Conservation (phyloP, 1,140 invertebrate genomes). For the Brachionus rotundiformis region DNA sequence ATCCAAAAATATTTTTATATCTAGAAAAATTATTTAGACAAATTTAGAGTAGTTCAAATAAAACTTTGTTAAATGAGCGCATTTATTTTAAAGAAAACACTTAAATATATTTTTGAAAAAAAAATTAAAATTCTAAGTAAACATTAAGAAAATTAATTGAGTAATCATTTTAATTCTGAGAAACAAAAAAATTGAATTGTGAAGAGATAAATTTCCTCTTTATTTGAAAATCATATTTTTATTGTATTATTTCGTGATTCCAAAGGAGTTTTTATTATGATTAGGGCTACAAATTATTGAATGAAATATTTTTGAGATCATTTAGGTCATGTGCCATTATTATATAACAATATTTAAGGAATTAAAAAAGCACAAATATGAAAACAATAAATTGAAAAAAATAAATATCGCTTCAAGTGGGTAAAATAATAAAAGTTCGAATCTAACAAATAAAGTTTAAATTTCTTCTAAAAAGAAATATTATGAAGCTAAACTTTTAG, state of each 20-base stretch:
- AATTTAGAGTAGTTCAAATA: too few relatives aligned
- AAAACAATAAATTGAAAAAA: background rate
- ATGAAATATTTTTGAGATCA: background rate
- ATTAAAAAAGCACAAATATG: background rate
- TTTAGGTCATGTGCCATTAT: background rate
- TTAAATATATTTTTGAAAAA: background rate
- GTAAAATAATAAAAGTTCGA: too few relatives aligned
- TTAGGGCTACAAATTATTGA: background rate
- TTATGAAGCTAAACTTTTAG: too few relatives aligned
- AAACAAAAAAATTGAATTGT: too few relatives aligned
- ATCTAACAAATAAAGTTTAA: too few relatives aligned
- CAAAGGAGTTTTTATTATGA: background rate
- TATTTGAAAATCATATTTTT: background rate
- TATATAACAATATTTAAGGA: conserved; percentile 11
- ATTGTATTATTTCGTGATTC: background rate
- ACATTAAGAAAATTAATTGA: background rate
- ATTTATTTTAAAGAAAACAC: too few relatives aligned
- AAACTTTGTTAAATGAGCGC: too few relatives aligned
- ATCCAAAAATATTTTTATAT: background rate
- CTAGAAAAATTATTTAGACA: too few relatives aligned
- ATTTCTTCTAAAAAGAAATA: too few relatives aligned
- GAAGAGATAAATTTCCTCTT: background rate
- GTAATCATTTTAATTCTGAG: too few relatives aligned
- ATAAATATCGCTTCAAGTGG: background rate
- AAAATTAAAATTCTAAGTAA: background rate